Base-by-base conservation (phyloP, 2,113 vertebrate genomes). In the Sapayoa aenigma region DNA sequence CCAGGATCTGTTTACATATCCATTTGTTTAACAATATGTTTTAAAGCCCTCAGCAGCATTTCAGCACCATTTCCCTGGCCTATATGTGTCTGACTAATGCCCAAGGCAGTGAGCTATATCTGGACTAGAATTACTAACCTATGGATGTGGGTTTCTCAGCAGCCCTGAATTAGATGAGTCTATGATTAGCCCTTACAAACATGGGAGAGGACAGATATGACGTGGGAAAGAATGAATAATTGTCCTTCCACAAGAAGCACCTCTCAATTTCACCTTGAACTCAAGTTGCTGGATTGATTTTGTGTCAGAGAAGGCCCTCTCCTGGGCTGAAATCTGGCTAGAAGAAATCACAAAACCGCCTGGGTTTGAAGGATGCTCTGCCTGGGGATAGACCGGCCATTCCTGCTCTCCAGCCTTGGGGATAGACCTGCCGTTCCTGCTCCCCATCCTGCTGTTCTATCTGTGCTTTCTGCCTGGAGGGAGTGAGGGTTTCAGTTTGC, bases 1-100 rank as follows among this genome's bases (percentile, higher is more conserved):
- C 33, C 18, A 83, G 92, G 82, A 59, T 72, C 35, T 89, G 66
- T 95, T 93, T 95, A 84, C 33, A 3, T 73, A 79, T 53, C 77
- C 46, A 56, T 95, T 96, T 90, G n/a, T 83, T 90, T 90, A 92
- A 87, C 73, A 84, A 20, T 68, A 44, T 60, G 15, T 81, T 84
- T 89, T 74, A 83, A 93, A 93, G 76, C 80, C 60, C 24, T 94
- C 46, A 67, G 69, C 50, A 47, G 35, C 83, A 28, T 94, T 92
- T 92, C 37, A 20, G 62, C 81, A 87, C 31, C 56, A 60, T 91
- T 94, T 94, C 76, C 73, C 55, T 81, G 65, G 71, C 39, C 55
- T 82, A 0, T 69, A 20, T 63, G 30, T 62, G 53, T 69, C 93
- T 94, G 62, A 79, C 33, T 69, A 83, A 87, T 56, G 79, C 71